phyloP scores from a whole-genome alignment of 1,140 invertebrate species.

The Achroia grisella region DNA sequence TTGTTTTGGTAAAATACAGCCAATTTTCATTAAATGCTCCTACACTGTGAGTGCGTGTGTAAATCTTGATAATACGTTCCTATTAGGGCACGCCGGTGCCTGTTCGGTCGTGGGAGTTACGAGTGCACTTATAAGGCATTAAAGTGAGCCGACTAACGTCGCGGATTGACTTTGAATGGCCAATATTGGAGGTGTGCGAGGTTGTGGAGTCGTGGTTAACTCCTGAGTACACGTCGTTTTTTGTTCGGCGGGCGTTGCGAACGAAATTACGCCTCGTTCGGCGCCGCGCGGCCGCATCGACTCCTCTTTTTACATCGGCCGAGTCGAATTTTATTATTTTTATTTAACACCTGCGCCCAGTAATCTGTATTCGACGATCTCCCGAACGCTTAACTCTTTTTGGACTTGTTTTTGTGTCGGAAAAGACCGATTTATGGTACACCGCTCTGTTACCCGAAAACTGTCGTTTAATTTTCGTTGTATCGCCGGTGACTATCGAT shows the following conservation, averaged over 20 bases:
- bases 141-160: constrained; percentile 28
- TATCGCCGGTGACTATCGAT: constrained; percentile 64
- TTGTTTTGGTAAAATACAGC: too few relatives aligned
- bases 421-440: constrained; percentile 52
- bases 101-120: constrained; percentile 16
- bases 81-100: constrained; percentile 17
- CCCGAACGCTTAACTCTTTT: constrained; percentile 70
- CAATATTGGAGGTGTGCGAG: constrained; percentile 33
- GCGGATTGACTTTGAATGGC: constrained; percentile 42
- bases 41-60: constrained; percentile 5
- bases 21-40: too few relatives aligned
- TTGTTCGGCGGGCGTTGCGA: constrained; percentile 49
- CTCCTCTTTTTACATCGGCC: constrained; percentile 60
- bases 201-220: constrained; percentile 32
- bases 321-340: constrained; percentile 68
- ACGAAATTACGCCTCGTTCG: constrained; percentile 60
- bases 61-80: constrained; percentile 32
- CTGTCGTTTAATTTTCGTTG: constrained; percentile 64
- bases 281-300: constrained; percentile 57
- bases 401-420: constrained; percentile 49
- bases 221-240: constrained; percentile 51
- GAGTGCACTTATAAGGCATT: constrained; percentile 34
- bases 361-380: constrained; percentile 71
- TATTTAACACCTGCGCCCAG: constrained; percentile 69
- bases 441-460: constrained; percentile 51